These are phyloP conservation scores for Leucoraja erinaceus DNA, from an alignment of 2,113 vertebrate species.

Conservation along the genomic window DNA sequence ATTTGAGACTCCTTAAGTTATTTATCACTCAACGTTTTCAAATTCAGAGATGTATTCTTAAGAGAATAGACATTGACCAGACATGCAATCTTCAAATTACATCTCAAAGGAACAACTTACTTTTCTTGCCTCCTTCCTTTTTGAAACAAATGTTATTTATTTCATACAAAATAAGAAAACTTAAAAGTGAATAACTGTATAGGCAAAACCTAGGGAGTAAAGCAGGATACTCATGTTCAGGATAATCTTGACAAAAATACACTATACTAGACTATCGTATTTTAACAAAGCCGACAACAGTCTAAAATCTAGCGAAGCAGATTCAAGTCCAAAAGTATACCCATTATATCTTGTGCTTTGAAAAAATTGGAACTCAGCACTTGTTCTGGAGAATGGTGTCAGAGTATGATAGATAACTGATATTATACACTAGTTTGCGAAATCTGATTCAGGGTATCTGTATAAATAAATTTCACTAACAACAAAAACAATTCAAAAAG, in stretches of 20 bases:
- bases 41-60: not conserved
- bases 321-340: not conserved
- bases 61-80: not conserved
- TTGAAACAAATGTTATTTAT: not conserved
- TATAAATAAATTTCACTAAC: too few relatives aligned
- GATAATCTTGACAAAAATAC: not conserved
- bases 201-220: not conserved
- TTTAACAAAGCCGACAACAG: not conserved
- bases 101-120: not conserved
- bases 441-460: not conserved
- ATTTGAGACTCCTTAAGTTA: not conserved
- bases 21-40: not conserved
- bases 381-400: not conserved
- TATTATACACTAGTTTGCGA: not conserved
- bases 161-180: too few relatives aligned
- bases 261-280: not conserved
- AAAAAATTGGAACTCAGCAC: not conserved
- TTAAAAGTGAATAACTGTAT: not conserved
- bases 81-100: not conserved
- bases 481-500: not conserved
- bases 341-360: not conserved
- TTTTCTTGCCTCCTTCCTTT: not conserved
- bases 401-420: not conserved
- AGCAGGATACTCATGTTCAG: not conserved
- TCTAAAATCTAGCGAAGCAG: not conserved